Base-by-base conservation (phyloP, 2,113 vertebrate species). In the Cnemophilus loriae region DNA sequence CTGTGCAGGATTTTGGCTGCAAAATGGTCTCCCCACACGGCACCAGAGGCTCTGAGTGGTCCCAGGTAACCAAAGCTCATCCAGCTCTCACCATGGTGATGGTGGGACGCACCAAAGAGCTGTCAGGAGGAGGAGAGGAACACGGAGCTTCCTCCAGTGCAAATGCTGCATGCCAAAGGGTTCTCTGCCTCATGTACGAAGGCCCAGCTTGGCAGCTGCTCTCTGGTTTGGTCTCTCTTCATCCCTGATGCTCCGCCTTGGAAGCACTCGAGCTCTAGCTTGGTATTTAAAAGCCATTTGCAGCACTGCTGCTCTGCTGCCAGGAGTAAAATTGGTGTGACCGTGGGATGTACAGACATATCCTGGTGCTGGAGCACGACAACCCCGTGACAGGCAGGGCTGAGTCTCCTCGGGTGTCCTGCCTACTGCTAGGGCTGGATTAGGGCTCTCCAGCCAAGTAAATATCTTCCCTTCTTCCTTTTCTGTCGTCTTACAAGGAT, bases 281-380 rank as follows among this genome's bases (percentile, higher is more conserved):
- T 61, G 83, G 13, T 76, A 28, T 92, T 95, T 90, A 68, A 93
- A 74, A 84, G 77, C 61, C 49, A 37, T 94, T 94, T 92, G 60
- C 52, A 56, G 19, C n/a, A 16, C 24, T 49, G 73, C 77, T 89
- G 68, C 67, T 89, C 22, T 79, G 65, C 89, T 69, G 81, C 61
- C 69, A 84, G 80, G 39, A 68, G 56, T 44, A 5, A 47, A 90
- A 75, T 44, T 13, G 47, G 22, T n/a, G 21, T 92, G 76, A 23
- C 15, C 50, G 49, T 0, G 3, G 52, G 84, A 7, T 32, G 56
- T 20, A 5, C 1, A 1, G 63, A 16, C 14, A 1, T 2, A 20
- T 19, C 39, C 68, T 53, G 13, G 19, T 53, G 53, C 5, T 84
- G 86, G 69, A 78, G 74, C 80, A 42, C 17, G 3, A 14, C 18